These are phyloP conservation scores for Melinaea menophilus DNA, from an alignment of 2,888 invertebrate genomes.

Conservation along the genomic window DNA sequence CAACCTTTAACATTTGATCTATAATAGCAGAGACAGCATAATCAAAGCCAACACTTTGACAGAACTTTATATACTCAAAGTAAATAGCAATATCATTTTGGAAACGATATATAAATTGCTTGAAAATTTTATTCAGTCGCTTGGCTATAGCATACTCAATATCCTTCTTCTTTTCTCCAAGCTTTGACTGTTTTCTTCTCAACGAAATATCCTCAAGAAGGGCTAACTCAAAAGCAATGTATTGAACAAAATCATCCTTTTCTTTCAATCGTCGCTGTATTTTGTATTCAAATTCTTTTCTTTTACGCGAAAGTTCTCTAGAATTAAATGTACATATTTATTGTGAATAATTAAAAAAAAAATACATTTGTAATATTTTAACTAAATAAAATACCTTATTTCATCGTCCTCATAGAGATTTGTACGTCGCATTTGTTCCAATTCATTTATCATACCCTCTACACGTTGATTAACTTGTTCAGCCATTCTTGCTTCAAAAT, in stretches of 20 bases:
- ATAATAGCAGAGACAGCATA: conserved; percentile 76
- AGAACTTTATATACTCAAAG: conserved; percentile 88
- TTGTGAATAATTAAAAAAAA: background rate
- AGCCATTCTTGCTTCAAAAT: conserved; percentile 77
- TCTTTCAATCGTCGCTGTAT: conserved; percentile 82
- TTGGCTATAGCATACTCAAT: conserved; percentile 83
- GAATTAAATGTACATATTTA: conserved; percentile 33
- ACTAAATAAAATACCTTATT: conserved; percentile 75
- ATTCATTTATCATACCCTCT: conserved; percentile 87
- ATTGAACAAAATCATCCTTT: conserved; percentile 83
- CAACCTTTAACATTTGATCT: conserved; percentile 80
- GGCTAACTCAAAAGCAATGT: conserved; percentile 84
- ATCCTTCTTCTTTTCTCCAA: conserved; percentile 80
- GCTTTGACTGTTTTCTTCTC: conserved; percentile 77
- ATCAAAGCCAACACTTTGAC: conserved; percentile 80
- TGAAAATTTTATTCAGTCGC: conserved; percentile 85
- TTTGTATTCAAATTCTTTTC: conserved; percentile 85
- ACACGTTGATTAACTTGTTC: conserved; percentile 88
- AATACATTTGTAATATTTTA: background rate
- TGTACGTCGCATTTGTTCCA: conserved; percentile 87
- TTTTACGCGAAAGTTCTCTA: conserved; percentile 82
- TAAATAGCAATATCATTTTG: conserved; percentile 85
- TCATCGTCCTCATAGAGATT: conserved; percentile 84
- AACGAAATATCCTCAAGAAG: conserved; percentile 81
- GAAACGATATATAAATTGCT: conserved; percentile 82